These are phyloP conservation scores for Nineta flava DNA, from an alignment of 2,888 invertebrate species.

Conservation along the genomic window DNA sequence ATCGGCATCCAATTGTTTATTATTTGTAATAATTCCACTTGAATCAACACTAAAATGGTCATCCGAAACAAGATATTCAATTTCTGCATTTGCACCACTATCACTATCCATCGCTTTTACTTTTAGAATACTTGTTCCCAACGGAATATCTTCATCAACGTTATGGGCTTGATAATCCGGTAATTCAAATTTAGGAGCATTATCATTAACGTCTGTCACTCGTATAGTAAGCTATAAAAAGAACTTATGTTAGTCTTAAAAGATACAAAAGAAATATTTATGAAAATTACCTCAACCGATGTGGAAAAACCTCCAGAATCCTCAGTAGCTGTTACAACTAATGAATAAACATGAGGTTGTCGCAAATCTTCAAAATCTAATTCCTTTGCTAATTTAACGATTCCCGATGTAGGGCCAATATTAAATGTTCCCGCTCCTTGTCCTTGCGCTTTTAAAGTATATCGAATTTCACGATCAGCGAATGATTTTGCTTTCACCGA, in stretches of 20 bases:
- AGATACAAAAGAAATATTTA: neutral
- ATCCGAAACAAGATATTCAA: conserved; percentile 80
- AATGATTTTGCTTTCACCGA: conserved; percentile 96
- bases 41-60: conserved; percentile 91
- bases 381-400: conserved; percentile 89
- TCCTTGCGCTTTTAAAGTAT: conserved; percentile 84
- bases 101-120: conserved; percentile 93
- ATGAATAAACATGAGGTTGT: conserved; percentile 84
- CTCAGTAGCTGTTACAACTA: conserved; percentile 89
- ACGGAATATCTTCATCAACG: conserved; percentile 84
- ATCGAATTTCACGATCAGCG: conserved; percentile 91
- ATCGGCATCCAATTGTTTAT: conserved; percentile 85
- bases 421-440: conserved; percentile 92
- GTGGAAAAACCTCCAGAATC: conserved; percentile 96
- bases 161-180: conserved; percentile 96
- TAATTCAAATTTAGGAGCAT: conserved; percentile 89
- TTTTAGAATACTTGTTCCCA: conserved; percentile 83
- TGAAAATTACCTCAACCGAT: conserved; percentile 62
- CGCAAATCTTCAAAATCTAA: conserved; percentile 92
- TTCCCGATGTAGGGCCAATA: conserved; percentile 85
- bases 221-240: conserved; percentile 68
- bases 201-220: conserved; percentile 94
- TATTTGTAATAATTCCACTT: conserved; percentile 83
- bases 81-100: conserved; percentile 88
- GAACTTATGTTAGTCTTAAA: neutral